phyloP scores from a whole-genome alignment of 2,888 invertebrate genomes.

The Sinotaia quadrata region DNA sequence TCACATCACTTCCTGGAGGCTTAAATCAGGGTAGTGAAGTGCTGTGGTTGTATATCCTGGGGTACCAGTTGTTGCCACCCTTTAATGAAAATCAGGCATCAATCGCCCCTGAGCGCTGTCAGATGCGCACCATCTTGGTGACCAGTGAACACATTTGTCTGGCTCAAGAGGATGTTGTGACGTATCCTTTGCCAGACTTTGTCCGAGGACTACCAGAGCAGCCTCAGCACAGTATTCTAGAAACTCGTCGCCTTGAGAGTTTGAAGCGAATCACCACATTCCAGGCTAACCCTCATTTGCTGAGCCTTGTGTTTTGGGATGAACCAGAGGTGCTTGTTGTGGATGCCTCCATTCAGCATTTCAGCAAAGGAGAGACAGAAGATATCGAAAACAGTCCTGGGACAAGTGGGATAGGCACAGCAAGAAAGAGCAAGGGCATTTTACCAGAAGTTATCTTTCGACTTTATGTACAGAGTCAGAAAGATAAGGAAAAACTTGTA shows the following conservation, averaged over 20 bases:
- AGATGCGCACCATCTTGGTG: constrained; percentile 60
- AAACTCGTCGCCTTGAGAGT: constrained; percentile 60
- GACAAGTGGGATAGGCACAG: constrained; percentile 23
- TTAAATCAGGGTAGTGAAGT: constrained; percentile 42
- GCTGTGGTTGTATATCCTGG: constrained; percentile 56
- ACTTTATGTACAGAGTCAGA: constrained; percentile 57
- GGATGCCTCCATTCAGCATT: constrained; percentile 62
- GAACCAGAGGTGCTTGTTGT: constrained; percentile 66
- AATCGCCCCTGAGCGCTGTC: constrained; percentile 37
- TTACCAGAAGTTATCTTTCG: constrained; percentile 57
- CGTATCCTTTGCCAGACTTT: constrained; percentile 70
- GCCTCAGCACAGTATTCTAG: constrained; percentile 57
- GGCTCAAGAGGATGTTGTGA: constrained; percentile 65
- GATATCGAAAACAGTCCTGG: too few relatives aligned
- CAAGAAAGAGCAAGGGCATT: constrained; percentile 43
- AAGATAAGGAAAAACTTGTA: constrained; percentile 62
- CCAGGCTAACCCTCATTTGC: constrained; percentile 46
- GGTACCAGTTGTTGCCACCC: constrained; percentile 40
- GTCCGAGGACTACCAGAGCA: constrained; percentile 64
- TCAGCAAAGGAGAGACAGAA: constrained; percentile 23
- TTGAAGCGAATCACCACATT: constrained; percentile 57
- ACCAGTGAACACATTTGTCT: constrained; percentile 65
- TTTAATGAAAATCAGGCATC: constrained; percentile 34
- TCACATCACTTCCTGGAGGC: neutral
- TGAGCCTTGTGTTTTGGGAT: constrained; percentile 65